Evolutionary conservation across 2,888 invertebrate genomes (phyloP).

Genomic region (Nomada hirtipes): DNA sequence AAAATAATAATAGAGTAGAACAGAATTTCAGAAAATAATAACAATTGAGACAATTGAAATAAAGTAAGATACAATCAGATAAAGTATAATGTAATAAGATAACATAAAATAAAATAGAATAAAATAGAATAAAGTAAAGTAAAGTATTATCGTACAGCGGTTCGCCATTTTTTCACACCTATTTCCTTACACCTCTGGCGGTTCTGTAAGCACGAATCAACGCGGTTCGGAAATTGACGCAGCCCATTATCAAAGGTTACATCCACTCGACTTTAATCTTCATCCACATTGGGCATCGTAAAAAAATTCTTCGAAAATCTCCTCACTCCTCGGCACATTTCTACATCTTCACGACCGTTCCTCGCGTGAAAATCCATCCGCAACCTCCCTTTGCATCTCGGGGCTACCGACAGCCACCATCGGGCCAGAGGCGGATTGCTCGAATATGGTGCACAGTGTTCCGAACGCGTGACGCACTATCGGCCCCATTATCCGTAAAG

Average conservation of each 20-base stretch:
- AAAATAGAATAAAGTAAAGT: no score
- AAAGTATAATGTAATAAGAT: no score
- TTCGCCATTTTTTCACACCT: no score
- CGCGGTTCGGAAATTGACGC: no score
- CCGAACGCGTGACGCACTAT: slow-evolving; percentile 31
- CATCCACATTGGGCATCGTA: not conserved
- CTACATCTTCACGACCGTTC: slow-evolving; percentile 4
- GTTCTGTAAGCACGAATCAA: no score
- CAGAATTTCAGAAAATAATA: no score
- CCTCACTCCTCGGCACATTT: not conserved
- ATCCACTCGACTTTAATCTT: not conserved
- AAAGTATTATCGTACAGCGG: no score
- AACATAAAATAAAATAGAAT: no score
- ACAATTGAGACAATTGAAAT: no score
- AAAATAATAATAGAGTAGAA: no score
- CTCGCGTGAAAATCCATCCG: not conserved
- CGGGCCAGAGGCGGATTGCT: not conserved
- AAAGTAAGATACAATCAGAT: no score
- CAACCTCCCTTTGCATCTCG: not conserved
- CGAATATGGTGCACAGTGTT: slow-evolving; percentile 34
- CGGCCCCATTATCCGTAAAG: slow-evolving; percentile 64
- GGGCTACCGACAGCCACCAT: not conserved
- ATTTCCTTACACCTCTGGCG: no score
- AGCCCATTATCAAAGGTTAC: not conserved
- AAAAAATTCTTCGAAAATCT: slow-evolving; percentile 8